Percentiles rank a stretch among this genome's conserved stretches.
Conservation (phyloP, 2,888 invertebrate species). For the Phytoseiulus persimilis region DNA sequence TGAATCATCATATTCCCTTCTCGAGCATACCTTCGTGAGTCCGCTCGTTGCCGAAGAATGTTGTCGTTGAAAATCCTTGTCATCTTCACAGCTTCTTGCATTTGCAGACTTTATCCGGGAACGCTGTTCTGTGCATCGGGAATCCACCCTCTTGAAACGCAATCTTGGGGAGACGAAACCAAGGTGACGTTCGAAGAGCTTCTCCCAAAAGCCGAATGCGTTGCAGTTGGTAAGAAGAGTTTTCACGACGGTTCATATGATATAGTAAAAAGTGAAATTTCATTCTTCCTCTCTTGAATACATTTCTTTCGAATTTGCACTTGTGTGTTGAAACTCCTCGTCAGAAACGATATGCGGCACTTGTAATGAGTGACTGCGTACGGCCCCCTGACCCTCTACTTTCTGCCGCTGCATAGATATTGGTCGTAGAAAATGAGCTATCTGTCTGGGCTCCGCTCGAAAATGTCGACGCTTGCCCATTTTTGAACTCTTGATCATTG, state of each 20-base stretch:
- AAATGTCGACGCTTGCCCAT: background rate
- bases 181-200: conserved; percentile 61
- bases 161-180: conserved; percentile 65
- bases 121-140: conserved; percentile 83
- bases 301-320: conserved; percentile 15
- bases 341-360: background rate
- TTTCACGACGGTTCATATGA: conserved; percentile 63
- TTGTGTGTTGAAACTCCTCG: background rate
- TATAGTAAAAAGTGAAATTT: conserved; percentile 58
- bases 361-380: background rate
- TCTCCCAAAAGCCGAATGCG: conserved; percentile 75
- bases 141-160: conserved; percentile 86
- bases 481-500: background rate
- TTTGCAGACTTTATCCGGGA: conserved; percentile 68
- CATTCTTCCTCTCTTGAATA: conserved; percentile 21
- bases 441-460: background rate
- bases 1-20: background rate
- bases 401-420: background rate
- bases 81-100: background rate
- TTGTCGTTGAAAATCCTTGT: background rate
- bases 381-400: background rate
- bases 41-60: background rate
- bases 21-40: background rate
- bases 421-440: background rate
- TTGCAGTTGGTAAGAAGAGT: conserved; percentile 78